Evolutionary conservation across 2,888 invertebrate genomes (phyloP), one percentile per base, ranked within the genome.

Genomic region (Caenorhabditis imperialis): DNA sequence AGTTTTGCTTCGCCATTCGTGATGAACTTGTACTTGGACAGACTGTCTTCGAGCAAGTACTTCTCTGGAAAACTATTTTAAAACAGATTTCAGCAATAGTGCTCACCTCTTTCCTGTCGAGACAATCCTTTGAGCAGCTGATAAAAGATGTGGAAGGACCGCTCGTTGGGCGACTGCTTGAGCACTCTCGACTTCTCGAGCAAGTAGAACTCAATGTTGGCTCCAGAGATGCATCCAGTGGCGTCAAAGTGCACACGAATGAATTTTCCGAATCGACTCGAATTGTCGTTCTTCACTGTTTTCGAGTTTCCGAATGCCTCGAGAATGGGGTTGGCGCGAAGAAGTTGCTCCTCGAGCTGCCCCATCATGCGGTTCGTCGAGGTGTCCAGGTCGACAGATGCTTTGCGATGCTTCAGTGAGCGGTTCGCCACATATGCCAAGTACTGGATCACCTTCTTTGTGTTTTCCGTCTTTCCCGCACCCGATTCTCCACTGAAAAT

Each of bases 271-370:
- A 99, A 99, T 92, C 99, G 92, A 55, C 99, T 99, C 42, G 98
- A 99, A 90, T 99, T 99, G 91, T 99, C 99, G 91, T 99, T 99
- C 90, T 99, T 99, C 86, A 99, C 96, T 54, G 99, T 99, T 90
- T 99, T 99, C 71, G 98, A 98, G 91, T 99, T 99, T 88, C 99
- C 99, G 89, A 99, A 99, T 50, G 99, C 98, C 91, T 99, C 99
- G 82, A 99, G 91, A 89, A 99, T 99, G 10, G 99, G 99, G 91
- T 99, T 99, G 47, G 99, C 99, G 91, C 99, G 98, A 4, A 99
- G 92, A 79, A 99, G 91, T 90, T 99, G 99, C 90, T 96, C 96
- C 90, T 99, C 99, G 88, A 99, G 91, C 91, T 99, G 98, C 81
- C 99, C 99, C 70, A 75, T 70, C 0, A 77, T 16, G 14, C 75